A percentile compares a stretch with the other conserved stretches of the same genome.
Evolutionary conservation across 2,113 vertebrate genomes (phyloP).

Genomic region (Bujurquina vittata): DNA sequence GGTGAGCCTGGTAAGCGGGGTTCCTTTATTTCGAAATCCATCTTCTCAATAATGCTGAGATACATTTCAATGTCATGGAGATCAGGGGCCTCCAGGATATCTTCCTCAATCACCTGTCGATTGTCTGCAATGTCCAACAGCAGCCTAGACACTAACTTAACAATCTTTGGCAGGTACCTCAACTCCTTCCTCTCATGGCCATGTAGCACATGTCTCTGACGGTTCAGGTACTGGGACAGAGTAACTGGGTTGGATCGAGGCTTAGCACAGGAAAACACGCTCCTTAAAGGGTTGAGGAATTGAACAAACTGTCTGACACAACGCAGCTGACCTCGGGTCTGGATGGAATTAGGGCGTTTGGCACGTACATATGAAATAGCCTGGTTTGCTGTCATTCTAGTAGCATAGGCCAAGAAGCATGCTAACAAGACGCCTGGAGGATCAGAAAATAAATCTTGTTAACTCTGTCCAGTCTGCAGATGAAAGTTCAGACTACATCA

Average conservation of each 20-base stretch:
- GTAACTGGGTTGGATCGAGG: constrained; percentile 85
- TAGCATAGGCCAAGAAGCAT: constrained; percentile 92
- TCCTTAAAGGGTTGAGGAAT: constrained; percentile 89
- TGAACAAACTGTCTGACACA: constrained; percentile 91
- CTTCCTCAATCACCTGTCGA: constrained; percentile 86
- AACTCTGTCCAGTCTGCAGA: not conserved
- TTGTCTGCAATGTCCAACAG: constrained; percentile 90
- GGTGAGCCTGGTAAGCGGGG: constrained; percentile 68
- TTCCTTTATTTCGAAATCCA: constrained; percentile 74
- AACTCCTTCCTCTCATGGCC: constrained; percentile 91
- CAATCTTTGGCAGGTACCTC: constrained; percentile 89
- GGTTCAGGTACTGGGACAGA: constrained; percentile 89
- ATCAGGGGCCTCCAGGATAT: constrained; percentile 83
- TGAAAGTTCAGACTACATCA: not conserved
- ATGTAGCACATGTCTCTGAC: constrained; percentile 92
- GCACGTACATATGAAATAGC: constrained; percentile 91
- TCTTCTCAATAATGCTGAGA: constrained; percentile 66
- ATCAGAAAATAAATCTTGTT: not conserved
- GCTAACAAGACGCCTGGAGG: constrained; percentile 90
- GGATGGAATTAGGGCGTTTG: constrained; percentile 92
- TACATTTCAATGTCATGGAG: constrained; percentile 86
- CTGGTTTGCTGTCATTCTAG: constrained; percentile 92
- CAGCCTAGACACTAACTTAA: constrained; percentile 87
- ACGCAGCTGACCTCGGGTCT: constrained; percentile 90
- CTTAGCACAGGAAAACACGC: constrained; percentile 87